phyloP scores from a whole-genome alignment of 1,140 invertebrate species.

The Centruroides sculpturatus region DNA sequence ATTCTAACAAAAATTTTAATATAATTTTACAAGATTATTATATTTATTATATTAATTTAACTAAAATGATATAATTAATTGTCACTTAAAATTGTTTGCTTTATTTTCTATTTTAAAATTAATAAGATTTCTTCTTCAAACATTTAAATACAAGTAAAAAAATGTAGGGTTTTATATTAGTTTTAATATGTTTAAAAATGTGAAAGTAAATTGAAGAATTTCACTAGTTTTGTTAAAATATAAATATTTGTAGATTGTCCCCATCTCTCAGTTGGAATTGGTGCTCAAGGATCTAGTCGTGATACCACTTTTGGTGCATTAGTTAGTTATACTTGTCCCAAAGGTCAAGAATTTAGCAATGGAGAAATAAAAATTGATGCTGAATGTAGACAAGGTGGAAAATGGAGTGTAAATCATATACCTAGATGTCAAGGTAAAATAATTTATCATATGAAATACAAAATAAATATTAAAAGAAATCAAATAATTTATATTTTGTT shows the following conservation, averaged over 20 bases:
- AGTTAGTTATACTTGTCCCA: conserved; percentile 77
- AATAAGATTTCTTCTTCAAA: not conserved
- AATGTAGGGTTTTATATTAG: no score
- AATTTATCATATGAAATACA: not conserved
- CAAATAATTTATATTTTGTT: not conserved
- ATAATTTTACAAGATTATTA: no score
- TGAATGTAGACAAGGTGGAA: conserved; percentile 71
- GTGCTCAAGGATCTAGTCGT: conserved; percentile 73
- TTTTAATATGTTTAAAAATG: not conserved
- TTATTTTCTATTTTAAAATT: no score
- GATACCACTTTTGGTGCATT: conserved; percentile 83
- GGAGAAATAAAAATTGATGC: conserved; percentile 68
- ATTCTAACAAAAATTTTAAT: no score
- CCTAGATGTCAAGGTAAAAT: conserved; percentile 74
- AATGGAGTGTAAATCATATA: conserved; percentile 84
- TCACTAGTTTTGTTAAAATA: no score
- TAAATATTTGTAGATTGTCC: conserved; percentile 60
- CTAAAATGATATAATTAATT: no score
- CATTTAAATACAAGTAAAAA: no score
- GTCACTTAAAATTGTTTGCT: no score
- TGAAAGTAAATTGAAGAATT: not conserved
- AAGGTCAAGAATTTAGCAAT: conserved; percentile 87
- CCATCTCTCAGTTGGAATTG: conserved; percentile 58
- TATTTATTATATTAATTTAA: no score
- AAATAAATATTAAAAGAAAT: not conserved